Evolutionary conservation across 2,113 vertebrate genomes (phyloP), one percentile per base, ranked within the genome.

Genomic region (Gymnarchus niloticus): DNA sequence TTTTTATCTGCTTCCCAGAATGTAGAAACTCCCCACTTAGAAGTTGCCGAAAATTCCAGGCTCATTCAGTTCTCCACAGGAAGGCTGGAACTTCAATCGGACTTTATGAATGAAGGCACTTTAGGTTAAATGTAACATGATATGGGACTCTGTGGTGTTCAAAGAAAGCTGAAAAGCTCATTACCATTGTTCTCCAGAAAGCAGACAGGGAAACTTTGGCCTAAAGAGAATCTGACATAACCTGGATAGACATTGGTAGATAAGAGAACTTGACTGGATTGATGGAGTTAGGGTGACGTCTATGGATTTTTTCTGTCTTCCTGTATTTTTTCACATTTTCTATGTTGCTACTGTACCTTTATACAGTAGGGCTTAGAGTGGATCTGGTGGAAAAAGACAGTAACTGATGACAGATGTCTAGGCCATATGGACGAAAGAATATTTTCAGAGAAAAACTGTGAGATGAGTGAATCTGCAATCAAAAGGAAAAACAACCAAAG

Each of bases 331-430:
- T 41, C 33, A 41, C 65, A 19, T 41, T 51, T 61, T 56, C 44
- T 10, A 33, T 86, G 57, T 51, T 10, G n/a, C 46, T 81, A 65
- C 19, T 81, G 85, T 44, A 51, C 12, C 77, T 51, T 56, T 25
- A 46, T 52, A 85, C 37, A 56, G 78, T 19, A 25, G 28, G 21
- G 28, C 33, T 69, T 57, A 44, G 8, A 49, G 28, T 44, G 80
- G 28, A 73, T 49, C 33, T 83, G n/a, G 3, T 49, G 28, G 59
- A 46, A 57, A 73, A 44, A 77, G 69, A 85, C 6, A 28, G 73
- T 77, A 52, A 73, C 10, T 19, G 80, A 86, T 52, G 57, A 56
- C 57, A 86, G 78, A 69, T 28, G 44, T 82, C 80, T 54, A 25
- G 17, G 59, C 25, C 57, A 41, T 80, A 54, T 78, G 73, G 52